Evolutionary conservation across 37 sponge, comb jelly and placozoan genomes (phyloP), one percentile per base, ranked within the genome.

Genomic region (Cliona cf. orientalis): DNA sequence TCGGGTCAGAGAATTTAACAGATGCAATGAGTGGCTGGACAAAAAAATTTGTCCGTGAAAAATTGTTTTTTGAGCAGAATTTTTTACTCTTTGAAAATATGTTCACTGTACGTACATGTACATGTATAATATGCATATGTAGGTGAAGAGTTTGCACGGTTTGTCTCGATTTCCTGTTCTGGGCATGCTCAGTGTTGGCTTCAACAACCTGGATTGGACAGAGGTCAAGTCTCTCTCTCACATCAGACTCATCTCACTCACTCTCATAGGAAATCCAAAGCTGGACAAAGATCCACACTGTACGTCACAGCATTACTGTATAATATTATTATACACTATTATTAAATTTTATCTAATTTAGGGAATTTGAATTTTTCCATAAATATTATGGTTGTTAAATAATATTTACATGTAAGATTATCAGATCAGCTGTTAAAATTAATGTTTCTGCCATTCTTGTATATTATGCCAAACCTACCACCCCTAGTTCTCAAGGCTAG

Each of bases 271-370:
- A 3, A 86, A 86, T 36, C 62, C 72, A 7, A 53, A 66, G 26
- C 84, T 91, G n/a, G 80, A 78, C 67, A 67, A 69, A 36, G 92
- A 91, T 45, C 82, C 82, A 34, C 64, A 91, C 79, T 91, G 92
- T 91, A 39, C 73, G 92, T 71, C 40, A 31, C 7, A 9, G 11
- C 40, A 68, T 39, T 7, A 28, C 31, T 25, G 23, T 28, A 19
- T 26, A 28, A 25, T 25, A 26, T 9, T 28, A 62, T 62, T 62
- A 21, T 62, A 21, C n/a, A n/a, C n/a, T n/a, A n/a, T n/a, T n/a
- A n/a, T n/a, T n/a, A n/a, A n/a, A n/a, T n/a, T n/a, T n/a, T n/a
- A n/a, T n/a, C n/a, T n/a, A n/a, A n/a, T n/a, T n/a, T n/a, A n/a
- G n/a, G n/a, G n/a, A n/a, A n/a, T n/a, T n/a, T n/a, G n/a, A n/a